Base-by-base conservation (phyloP, 35 echinoderm and acorn worm species). In the Heliocidaris tuberculata region DNA sequence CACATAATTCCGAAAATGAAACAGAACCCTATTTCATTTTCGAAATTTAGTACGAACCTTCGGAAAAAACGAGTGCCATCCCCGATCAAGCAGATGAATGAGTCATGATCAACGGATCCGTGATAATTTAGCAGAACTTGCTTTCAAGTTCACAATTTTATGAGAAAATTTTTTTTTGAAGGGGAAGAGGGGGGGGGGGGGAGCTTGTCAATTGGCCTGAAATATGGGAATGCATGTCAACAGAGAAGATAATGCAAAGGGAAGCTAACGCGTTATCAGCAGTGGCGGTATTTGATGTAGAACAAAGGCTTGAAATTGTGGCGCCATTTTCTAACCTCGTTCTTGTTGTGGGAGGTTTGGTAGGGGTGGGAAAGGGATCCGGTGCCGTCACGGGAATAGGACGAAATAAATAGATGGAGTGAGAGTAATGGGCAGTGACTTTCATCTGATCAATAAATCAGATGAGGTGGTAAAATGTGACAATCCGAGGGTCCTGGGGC, bases 361-460 rank as follows among this genome's bases (percentile, higher is more conserved):
- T 78, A 19, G 21, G 19, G 19, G 2, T 78, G 65, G 65, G 1
- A 6, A 78, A 7, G 27, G 8, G 27, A 78, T 78, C 65, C 65
- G 7, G 65, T 78, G 8, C 8, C 65, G 21, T 78, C 65, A 7
- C 27, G 65, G 65, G 19, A n/a, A 7, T 78, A 24, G 27, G 65
- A n/a, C 8, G 65, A 78, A 78, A 78, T 78, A 78, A 78, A 78
- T 78, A 78, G 65, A 78, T 78, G 65, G 27, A 78, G 65, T 78
- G 65, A 78, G 65, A 78, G 65, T 78, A 78, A 78, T 78, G 65
- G 65, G 19, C 27, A 24, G 65, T 78, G 65, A 78, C 65, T 78
- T 78, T 78, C 65, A 78, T 78, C 65, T 78, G 65, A 78, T 78
- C 65, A 78, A 78, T 78, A 78, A 78, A 78, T 78, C 65, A 78